A percentile compares a stretch with the other conserved stretches of the same genome.
Evolutionary conservation across 2,113 vertebrate genomes (phyloP).

Genomic region (Peromyscus leucopus): DNA sequence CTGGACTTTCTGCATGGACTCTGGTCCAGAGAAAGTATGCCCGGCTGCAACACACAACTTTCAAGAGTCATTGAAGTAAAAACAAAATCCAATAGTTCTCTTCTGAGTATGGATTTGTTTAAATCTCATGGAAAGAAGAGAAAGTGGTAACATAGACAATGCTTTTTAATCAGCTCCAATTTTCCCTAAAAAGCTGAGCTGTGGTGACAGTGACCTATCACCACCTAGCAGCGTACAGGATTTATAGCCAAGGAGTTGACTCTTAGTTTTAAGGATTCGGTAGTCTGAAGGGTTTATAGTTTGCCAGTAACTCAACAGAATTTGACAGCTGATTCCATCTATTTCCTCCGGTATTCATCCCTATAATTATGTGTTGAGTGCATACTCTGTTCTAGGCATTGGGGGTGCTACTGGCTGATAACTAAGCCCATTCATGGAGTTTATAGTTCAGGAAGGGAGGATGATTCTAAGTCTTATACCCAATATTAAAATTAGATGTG

Average conservation of each 20-base stretch:
- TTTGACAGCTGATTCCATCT: neutral
- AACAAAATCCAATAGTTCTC: neutral
- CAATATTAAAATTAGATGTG: neutral
- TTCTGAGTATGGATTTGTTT: neutral
- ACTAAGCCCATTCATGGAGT: neutral
- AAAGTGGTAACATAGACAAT: neutral
- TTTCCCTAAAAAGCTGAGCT: neutral
- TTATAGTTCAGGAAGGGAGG: neutral
- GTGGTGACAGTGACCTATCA: neutral
- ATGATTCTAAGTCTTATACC: neutral
- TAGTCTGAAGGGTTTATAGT: neutral
- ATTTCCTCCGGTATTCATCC: neutral
- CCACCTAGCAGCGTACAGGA: neutral
- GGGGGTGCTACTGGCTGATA: neutral
- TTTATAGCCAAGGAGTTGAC: neutral
- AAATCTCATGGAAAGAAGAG: neutral
- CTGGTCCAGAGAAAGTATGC: neutral
- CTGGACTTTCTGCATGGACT: neutral
- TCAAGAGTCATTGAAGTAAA: neutral
- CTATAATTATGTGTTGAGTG: neutral
- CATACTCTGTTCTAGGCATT: neutral
- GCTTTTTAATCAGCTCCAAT: neutral
- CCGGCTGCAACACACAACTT: neutral
- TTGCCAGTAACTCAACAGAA: neutral
- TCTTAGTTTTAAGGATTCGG: neutral